A percentile compares a stretch with the other conserved stretches of the same genome.
Evolutionary conservation across 2,113 vertebrate genomes (phyloP).

Genomic region (Gopherus flavomarginatus): DNA sequence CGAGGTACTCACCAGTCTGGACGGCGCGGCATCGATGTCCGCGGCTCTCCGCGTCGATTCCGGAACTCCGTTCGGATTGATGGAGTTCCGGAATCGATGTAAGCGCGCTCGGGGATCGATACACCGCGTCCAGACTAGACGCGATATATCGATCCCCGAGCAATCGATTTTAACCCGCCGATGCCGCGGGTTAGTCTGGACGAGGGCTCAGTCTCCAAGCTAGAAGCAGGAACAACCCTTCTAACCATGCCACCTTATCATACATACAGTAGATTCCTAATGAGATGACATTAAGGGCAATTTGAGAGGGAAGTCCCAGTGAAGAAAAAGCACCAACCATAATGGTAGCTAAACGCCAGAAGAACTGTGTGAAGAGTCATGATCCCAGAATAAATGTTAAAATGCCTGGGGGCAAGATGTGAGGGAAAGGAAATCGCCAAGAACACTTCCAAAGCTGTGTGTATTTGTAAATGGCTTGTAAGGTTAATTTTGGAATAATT

Average conservation of each 20-base stretch:
- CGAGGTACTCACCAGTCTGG: too few species aligned
- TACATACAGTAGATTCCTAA: not conserved
- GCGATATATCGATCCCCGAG: too few species aligned
- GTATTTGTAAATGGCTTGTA: not conserved
- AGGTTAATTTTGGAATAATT: slow-evolving; percentile 1
- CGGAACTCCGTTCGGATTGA: too few species aligned
- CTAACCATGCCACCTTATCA: not conserved
- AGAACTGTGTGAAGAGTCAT: not conserved
- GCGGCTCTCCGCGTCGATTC: too few species aligned
- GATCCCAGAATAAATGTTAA: not conserved
- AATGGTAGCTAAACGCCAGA: not conserved
- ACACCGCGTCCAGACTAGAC: too few species aligned
- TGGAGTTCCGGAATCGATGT: too few species aligned
- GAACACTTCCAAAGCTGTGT: not conserved
- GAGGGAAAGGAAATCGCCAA: not conserved
- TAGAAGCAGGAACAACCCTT: not conserved
- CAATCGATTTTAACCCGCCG: too few species aligned
- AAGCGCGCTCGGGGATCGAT: too few species aligned
- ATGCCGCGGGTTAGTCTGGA: too few species aligned
- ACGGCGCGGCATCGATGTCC: too few species aligned
- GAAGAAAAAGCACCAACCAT: slow-evolving; percentile 1
- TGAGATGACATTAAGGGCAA: not conserved
- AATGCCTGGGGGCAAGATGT: not conserved
- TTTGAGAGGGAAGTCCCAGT: not conserved
- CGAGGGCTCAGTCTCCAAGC: not conserved